Conservation (phyloP, 2,797 vertebrate species). For the Heterohyrax brucei region DNA sequence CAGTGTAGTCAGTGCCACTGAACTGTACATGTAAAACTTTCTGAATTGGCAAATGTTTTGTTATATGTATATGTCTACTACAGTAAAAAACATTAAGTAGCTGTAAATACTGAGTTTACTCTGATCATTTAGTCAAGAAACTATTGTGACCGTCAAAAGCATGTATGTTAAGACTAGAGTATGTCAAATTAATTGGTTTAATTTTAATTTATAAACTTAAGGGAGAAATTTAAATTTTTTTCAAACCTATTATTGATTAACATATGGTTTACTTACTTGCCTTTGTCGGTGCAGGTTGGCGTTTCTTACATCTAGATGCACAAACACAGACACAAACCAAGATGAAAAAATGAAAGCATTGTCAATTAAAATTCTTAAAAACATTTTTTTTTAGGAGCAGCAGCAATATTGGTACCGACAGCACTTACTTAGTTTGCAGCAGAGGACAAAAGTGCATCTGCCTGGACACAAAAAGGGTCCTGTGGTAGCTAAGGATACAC, state of each 20-base stretch:
- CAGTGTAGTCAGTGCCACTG: not conserved
- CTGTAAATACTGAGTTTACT: slow-evolving; percentile 55
- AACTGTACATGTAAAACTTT: not conserved
- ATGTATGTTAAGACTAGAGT: slow-evolving; percentile 24
- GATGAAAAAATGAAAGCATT: slow-evolving; percentile 19
- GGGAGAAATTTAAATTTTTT: slow-evolving; percentile 35
- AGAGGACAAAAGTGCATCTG: slow-evolving; percentile 93
- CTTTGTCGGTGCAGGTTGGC: slow-evolving; percentile 56
- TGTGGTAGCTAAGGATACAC: slow-evolving; percentile 83
- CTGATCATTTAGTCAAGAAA: slow-evolving; percentile 46
- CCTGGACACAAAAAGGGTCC: slow-evolving; percentile 90
- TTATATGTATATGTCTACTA: too few species aligned
- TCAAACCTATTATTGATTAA: not conserved
- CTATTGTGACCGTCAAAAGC: not conserved
- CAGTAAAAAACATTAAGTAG: not conserved
- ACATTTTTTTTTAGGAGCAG: slow-evolving; percentile 93
- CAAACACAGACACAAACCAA: slow-evolving; percentile 1
- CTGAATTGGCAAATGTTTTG: not conserved
- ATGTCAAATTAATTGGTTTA: slow-evolving; percentile 29
- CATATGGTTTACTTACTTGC: slow-evolving; percentile 28
- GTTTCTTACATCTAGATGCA: not conserved
- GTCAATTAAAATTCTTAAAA: slow-evolving; percentile 62
- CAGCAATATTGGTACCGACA: slow-evolving; percentile 99
- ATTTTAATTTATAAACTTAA: slow-evolving; percentile 58
- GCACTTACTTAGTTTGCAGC: slow-evolving; percentile 96